Base-by-base conservation (phyloP, 2,797 vertebrate genomes). In the Propithecus perrieri region DNA sequence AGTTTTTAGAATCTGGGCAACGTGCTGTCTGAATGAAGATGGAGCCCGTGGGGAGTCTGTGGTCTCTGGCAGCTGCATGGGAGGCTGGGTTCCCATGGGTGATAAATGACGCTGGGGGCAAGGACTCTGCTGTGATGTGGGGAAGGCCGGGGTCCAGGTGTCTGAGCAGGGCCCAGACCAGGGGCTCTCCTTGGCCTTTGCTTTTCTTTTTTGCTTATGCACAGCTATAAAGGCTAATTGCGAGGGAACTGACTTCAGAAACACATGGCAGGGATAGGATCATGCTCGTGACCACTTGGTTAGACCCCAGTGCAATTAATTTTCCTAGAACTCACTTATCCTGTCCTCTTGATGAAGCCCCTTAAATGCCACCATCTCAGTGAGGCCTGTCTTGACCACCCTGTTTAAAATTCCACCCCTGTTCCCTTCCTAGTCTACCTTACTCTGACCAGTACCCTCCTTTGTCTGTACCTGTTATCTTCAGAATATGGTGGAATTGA, bases 1-100 rank as follows among this genome's bases (percentile, higher is more conserved):
- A 90, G 79, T 84, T 93, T 96, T 87, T 92, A 87, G 93, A 96
- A 94, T 91, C 76, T 30, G 38, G 84, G 84, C 75, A 78, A 22
- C 72, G 17, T 65, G 69, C 26, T 12, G 4, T 94, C 57, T 63
- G 87, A 90, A 78, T 88, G 87, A 41, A 78, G 74, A 94, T 46
- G 67, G 46, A 30, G 50, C 11, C 63, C 63, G 24, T 11, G 1
- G 65, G 83, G n/a, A 46, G 46, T 79, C 78, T 30, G 3, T 65
- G 59, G 55, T 89, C 79, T 35, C 59, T 41, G 75, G 92, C 46
- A 71, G n/a, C 46, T 74, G 33, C 20, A 3, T 2, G 5, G 71
- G 20, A 85, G 71, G 35, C n/a, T 3, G 15, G 74, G 84, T 46
- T 46, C 59, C 20, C 33, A 35, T n/a, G 57, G 43, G 43, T 7